phyloP scores from a whole-genome alignment of 2,113 vertebrate genomes.

The Otocyon megalotis region DNA sequence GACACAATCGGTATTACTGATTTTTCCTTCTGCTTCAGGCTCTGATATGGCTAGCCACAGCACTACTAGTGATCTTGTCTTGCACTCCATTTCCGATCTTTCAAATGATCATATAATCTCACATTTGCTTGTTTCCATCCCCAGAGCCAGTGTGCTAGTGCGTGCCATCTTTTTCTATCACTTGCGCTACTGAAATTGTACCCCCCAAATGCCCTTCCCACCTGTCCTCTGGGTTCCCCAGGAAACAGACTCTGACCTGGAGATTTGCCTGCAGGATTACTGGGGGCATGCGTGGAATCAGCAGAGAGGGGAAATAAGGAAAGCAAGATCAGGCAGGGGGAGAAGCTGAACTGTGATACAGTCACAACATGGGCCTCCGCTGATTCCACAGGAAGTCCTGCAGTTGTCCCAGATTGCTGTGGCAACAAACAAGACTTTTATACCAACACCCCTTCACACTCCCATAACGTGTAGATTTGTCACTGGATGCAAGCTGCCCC shows the following conservation, averaged over 20 bases:
- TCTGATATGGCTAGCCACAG: neutral
- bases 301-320: neutral
- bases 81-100: neutral
- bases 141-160: neutral
- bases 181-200: neutral
- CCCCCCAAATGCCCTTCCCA: neutral
- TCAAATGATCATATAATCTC: neutral
- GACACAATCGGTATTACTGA: neutral
- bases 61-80: neutral
- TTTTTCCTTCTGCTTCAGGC: neutral
- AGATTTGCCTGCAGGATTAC: neutral
- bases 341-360: neutral
- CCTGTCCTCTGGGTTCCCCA: neutral
- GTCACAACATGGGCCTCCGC: neutral
- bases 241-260: neutral
- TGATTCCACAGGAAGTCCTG: neutral
- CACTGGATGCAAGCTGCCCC: neutral
- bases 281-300: rapidly evolving
- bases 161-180: neutral
- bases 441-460: neutral
- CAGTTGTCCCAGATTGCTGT: neutral
- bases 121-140: neutral
- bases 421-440: neutral
- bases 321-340: neutral
- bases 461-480: neutral